Percentiles rank a stretch among this genome's conserved stretches.
Conservation (phyloP, 1,140 invertebrate species). For the Anthonomus grandis region DNA sequence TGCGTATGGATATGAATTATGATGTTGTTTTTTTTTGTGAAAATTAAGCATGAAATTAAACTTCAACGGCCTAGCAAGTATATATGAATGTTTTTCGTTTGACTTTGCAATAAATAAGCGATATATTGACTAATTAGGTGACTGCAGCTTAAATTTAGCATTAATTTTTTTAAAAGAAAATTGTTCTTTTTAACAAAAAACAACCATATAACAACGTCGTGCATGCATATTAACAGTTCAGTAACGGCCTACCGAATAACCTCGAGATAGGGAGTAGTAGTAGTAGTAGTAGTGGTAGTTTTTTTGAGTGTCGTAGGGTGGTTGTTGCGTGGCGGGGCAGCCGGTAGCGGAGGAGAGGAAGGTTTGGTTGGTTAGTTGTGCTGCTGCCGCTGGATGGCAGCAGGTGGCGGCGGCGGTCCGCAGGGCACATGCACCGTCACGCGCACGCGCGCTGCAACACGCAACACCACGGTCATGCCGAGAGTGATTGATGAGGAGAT, state of each 20-base stretch:
- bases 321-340: slow-evolving; percentile 41
- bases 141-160: no score
- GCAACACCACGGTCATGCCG: slow-evolving; percentile 44
- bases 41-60: no score
- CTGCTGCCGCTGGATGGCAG: slow-evolving; percentile 37
- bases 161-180: no score
- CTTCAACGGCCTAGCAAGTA: no score
- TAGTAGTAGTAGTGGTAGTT: slow-evolving; percentile 18
- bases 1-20: no score
- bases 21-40: no score
- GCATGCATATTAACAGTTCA: slow-evolving; percentile 13
- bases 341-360: slow-evolving; percentile 42
- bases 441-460: slow-evolving; percentile 55
- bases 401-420: slow-evolving; percentile 33
- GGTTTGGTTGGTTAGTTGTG: slow-evolving; percentile 41
- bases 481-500: neutral
- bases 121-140: no score
- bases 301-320: slow-evolving; percentile 16
- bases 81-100: no score
- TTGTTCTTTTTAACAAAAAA: no score
- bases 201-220: slow-evolving; percentile 9
- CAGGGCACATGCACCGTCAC: slow-evolving; percentile 53
- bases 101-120: no score
- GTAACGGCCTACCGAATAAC: slow-evolving; percentile 46
- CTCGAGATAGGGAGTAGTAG: no score